Conservation (phyloP, 1,140 invertebrate species). For the Tetramorium parvispinum region DNA sequence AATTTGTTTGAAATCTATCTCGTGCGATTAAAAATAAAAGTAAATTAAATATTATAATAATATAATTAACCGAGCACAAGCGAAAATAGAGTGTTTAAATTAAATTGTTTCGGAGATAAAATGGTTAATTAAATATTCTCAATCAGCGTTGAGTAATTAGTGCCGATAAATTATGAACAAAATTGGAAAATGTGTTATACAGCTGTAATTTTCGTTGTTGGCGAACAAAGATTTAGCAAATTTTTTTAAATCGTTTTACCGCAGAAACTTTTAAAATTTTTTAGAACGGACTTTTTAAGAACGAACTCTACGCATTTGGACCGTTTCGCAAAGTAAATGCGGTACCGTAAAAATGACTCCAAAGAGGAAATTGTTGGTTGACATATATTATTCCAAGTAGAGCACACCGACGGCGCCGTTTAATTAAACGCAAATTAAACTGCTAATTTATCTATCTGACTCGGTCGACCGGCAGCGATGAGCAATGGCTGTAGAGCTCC, state of each 20-base stretch:
- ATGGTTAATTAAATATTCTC: slow-evolving; percentile 33
- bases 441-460: slow-evolving; percentile 67
- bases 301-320: background rate
- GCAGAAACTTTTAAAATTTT: background rate
- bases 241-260: background rate
- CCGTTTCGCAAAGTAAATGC: background rate
- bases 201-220: background rate
- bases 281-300: background rate
- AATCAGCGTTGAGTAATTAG: background rate
- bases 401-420: slow-evolving; percentile 26
- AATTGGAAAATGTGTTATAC: background rate
- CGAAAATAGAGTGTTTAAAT: background rate
- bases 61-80: background rate
- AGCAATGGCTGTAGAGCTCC: slow-evolving; percentile 55
- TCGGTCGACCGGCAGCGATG: slow-evolving; percentile 44
- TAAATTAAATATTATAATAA: background rate
- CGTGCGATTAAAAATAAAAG: background rate
- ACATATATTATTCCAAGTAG: slow-evolving; percentile 43
- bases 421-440: slow-evolving; percentile 72
- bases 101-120: slow-evolving; percentile 2
- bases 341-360: slow-evolving; percentile 12
- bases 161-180: slow-evolving; percentile 15
- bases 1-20: background rate
- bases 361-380: background rate
- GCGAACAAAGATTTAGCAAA: background rate